Evolutionary conservation across 1,140 invertebrate species (phyloP), one percentile per base, ranked within the genome.

Genomic region (Drosophila murphyi): DNA sequence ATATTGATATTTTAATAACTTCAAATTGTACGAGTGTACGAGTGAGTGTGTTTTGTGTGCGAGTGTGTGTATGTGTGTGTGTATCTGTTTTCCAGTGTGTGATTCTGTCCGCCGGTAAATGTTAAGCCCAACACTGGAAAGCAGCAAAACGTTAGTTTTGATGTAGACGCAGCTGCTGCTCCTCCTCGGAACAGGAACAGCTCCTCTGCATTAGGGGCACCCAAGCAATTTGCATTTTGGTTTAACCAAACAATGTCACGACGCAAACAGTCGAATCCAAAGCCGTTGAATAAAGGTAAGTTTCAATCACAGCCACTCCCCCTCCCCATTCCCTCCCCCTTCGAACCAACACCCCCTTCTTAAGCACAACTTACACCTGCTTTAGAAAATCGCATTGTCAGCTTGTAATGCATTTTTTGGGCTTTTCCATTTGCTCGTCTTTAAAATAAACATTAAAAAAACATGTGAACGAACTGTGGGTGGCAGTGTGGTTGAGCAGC

Each of bases 241-340:
- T 48, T 43, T 6, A 20, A 61, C 45, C 75, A 78, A 74, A 90
- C 75, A 78, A 94, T 94, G 93, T 94, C 93, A 83, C 93, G 93
- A 79, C 92, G 93, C 77, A 94, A 94, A 91, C 93, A 94, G 80
- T 93, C 93, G 80, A 94, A 94, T 85, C 93, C 93, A 41, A 94
- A 94, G 89, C 93, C 93, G 72, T 91, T 92, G 72, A 92, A 94
- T 69, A 94, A 94, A 94, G 94, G 93, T 94, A 82, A 90, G 93
- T 78, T 20, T 20, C 20, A 20, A 20, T 20, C 20, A 12, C 8
- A 10, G 0, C 10, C 10, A 8, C 4, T n/a, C 29, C 12, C 37
- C 6, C 10, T 20, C 29, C 34, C 5, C 8, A 2, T 5, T 32
- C 34, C 5, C 2, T 2, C 47, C 10, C 32, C 4, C 2, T 52